Base-by-base conservation (phyloP, 2,797 vertebrate genomes). In the Kryptopterus vitreolus region DNA sequence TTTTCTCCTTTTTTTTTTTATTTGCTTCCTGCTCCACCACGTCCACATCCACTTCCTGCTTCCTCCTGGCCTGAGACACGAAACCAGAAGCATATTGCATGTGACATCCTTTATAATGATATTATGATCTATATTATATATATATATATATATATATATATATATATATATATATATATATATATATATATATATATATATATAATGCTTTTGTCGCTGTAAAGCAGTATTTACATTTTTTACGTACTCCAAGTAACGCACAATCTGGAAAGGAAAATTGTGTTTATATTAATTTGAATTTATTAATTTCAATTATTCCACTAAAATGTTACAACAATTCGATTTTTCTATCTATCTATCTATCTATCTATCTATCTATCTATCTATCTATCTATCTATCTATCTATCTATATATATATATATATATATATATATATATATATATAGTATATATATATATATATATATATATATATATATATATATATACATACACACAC, bases 1-100 rank as follows among this genome's bases (percentile, higher is more conserved):
- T 59, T 80, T 69, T 84, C 38, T 65, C 72, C 83, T 82, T 78
- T 61, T 83, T 59, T 80, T 69, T 84, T 38, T 65, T 74, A 77
- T 79, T 82, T 65, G 26, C 57, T 57, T 57, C 13, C 70, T 13
- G 31, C 24, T 31, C 22, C 59, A 66, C 24, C 18, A 53, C 71
- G 22, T 1, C 55, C 31, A 65, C 70, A 57, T 26, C 16, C 10
- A 22, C 50, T 38, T 22, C 59, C 48, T 53, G 38, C 24, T 43
- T 74, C 50, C 48, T 77, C 31, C 35, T 4, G 2, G 26, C 9
- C 8, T 18, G 38, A 55, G 15, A 72, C 20, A 53, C 18, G 33
- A 33, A 22, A 53, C 10, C 0, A 33, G 4, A 69, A 29, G 48
- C 38, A 7, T 4, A 48, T 2, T n/a, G 24, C 43, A 46, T 48